These are phyloP conservation scores for Nymphalis polychloros DNA, from an alignment of 2,888 invertebrate species.

Conservation along the genomic window DNA sequence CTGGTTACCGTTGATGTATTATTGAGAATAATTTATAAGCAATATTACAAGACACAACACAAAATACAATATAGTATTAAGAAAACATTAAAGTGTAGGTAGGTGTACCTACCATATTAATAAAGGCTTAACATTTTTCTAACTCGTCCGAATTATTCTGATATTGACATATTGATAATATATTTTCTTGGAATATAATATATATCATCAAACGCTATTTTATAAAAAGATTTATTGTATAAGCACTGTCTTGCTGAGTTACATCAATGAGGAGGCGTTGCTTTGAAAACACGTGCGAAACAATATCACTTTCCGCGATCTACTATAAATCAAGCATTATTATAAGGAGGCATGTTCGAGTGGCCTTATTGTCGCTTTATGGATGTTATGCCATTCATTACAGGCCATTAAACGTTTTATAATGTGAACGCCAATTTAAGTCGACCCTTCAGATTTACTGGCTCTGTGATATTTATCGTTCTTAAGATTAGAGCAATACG, in stretches of 20 bases:
- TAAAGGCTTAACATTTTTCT: too few species aligned
- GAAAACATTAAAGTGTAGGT: too few species aligned
- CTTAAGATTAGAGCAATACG: constrained; percentile 16
- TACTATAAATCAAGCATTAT: constrained; percentile 77
- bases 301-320: constrained; percentile 64
- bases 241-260: constrained; percentile 40
- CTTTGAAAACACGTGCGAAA: constrained; percentile 74
- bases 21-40: too few species aligned
- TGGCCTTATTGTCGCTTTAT: constrained; percentile 79
- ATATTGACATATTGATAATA: background rate
- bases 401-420: constrained; percentile 81
- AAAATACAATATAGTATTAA: too few species aligned
- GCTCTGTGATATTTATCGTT: constrained; percentile 12
- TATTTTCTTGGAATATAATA: constrained; percentile 8
- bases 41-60: too few species aligned
- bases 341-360: constrained; percentile 78
- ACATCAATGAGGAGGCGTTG: constrained; percentile 56
- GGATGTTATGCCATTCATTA: constrained; percentile 81
- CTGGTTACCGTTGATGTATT: too few species aligned
- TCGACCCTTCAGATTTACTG: constrained; percentile 46
- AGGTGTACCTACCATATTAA: too few species aligned
- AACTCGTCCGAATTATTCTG: background rate
- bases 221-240: constrained; percentile 47
- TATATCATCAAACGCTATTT: constrained; percentile 2
- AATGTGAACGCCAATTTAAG: constrained; percentile 57